A percentile compares a stretch with the other conserved stretches of the same genome.
phyloP scores from a whole-genome alignment of 2,888 invertebrate species.

The Lasioglossum vierecki region DNA sequence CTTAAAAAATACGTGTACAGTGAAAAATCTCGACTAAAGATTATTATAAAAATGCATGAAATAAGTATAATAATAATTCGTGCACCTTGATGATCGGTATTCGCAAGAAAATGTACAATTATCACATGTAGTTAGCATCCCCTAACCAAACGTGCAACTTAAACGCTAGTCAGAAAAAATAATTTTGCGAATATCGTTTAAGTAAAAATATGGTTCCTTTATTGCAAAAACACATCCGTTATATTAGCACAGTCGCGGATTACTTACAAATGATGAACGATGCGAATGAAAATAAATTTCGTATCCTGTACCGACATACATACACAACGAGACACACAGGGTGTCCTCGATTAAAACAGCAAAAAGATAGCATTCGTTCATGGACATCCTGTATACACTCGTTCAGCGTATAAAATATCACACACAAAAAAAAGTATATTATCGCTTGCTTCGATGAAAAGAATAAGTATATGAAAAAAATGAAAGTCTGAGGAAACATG shows the following conservation, averaged over 20 bases:
- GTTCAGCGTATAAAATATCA: neutral
- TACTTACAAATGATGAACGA: slow-evolving; percentile 10
- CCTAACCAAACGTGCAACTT: neutral
- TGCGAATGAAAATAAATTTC: neutral
- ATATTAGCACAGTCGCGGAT: neutral
- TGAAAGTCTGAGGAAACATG: neutral
- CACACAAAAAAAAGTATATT: neutral
- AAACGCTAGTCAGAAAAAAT: neutral
- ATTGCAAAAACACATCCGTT: neutral
- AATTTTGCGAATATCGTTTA: too few relatives aligned
- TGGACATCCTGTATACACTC: neutral
- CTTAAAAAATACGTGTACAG: neutral
- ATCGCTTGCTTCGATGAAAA: neutral
- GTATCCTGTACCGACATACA: neutral
- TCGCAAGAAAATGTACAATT: neutral
- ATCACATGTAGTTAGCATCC: neutral
- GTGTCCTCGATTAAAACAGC: neutral
- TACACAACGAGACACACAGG: too few relatives aligned
- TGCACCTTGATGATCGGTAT: neutral
- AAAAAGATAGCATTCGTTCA: neutral
- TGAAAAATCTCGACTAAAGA: neutral
- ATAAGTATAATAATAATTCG: too few relatives aligned
- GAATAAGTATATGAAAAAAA: neutral
- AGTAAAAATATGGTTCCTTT: slow-evolving; percentile 5
- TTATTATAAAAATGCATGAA: neutral